phyloP scores from a whole-genome alignment of 2,797 vertebrate species.

The Salmo trutta region DNA sequence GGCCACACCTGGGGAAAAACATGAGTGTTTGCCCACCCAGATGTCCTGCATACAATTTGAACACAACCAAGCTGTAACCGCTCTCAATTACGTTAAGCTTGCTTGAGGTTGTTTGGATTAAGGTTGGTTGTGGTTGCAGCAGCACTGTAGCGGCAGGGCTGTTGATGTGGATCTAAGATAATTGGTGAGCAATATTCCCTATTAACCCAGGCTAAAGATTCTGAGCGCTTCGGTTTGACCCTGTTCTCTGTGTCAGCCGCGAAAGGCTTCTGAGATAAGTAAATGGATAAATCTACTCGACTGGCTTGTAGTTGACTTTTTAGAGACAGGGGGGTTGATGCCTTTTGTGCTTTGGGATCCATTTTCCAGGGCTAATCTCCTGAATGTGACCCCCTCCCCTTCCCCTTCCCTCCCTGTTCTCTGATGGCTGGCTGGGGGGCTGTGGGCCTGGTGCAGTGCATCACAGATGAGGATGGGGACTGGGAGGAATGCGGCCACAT shows the following conservation, averaged over 20 bases:
- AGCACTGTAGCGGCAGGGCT: neutral
- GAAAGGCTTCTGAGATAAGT: constrained; percentile 50
- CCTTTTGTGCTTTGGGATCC: constrained; percentile 70
- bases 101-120: neutral
- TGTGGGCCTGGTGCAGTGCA: constrained; percentile 31
- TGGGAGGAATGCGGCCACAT: constrained; percentile 30
- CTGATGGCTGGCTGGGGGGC: constrained; percentile 57
- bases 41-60: neutral
- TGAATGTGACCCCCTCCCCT: constrained; percentile 62
- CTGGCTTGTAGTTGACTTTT: constrained; percentile 23
- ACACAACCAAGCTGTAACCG: neutral
- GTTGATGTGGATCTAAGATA: constrained; percentile 43
- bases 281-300: constrained; percentile 56
- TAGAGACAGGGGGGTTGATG: constrained; percentile 43
- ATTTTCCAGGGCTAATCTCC: constrained; percentile 73
- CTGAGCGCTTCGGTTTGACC: constrained; percentile 21
- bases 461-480: too few relatives aligned
- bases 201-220: constrained; percentile 45
- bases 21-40: neutral
- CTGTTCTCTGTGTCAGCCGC: constrained; percentile 29
- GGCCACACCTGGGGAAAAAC: neutral
- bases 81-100: too few relatives aligned
- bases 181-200: constrained; percentile 43
- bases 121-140: constrained; percentile 1
- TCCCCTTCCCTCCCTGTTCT: constrained; percentile 38